Evolutionary conservation across 2,113 vertebrate species (phyloP), one percentile per base, ranked within the genome.

Genomic region (Stegastes partitus): DNA sequence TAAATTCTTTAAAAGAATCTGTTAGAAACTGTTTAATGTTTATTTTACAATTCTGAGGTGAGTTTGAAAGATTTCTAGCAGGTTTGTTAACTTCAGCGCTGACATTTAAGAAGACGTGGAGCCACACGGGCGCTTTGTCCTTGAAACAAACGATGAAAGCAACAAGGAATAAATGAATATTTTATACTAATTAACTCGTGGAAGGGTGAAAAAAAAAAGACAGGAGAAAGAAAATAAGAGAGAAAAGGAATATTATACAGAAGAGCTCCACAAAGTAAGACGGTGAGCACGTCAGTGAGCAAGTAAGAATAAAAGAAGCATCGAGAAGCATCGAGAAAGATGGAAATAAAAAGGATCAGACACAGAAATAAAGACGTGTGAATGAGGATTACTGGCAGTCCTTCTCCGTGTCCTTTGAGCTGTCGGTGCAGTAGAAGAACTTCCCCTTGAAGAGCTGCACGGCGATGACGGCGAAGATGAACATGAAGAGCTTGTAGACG

Each of bases 401-500:
- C 75, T 97, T 97, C 91, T 98, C 94, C 0, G 96, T 99, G 91
- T 98, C 96, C 92, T 99, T 99, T 3, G 97, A 99, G 72, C 96
- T 97, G 94, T 99, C 98, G 0, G 96, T 98, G 68, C 98, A 99
- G 83, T 99, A 99, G 90, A 98, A 99, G 83, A 99, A 99, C 88
- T 98, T 98, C 49, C 98, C 98, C 91, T 99, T 99, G 92, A 99
- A 99, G 47, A 99, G 97, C 80, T 99, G 98, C 56, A 99, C 98
- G 0, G 98, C 98, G 2, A 99, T 99, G 91, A 99, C 98, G 0
- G 98, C 98, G 19, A 99, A 99, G 93, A 99, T 99, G 95, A 99
- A 99, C 98, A 99, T 99, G 84, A 99, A 99, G 83, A 99, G 97
- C 86, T 99, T 99, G 91, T 99, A 99, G 87, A 99, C 98, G 1